Conservation (phyloP, 2,797 vertebrate genomes). For the Lutjanus campechanus region DNA sequence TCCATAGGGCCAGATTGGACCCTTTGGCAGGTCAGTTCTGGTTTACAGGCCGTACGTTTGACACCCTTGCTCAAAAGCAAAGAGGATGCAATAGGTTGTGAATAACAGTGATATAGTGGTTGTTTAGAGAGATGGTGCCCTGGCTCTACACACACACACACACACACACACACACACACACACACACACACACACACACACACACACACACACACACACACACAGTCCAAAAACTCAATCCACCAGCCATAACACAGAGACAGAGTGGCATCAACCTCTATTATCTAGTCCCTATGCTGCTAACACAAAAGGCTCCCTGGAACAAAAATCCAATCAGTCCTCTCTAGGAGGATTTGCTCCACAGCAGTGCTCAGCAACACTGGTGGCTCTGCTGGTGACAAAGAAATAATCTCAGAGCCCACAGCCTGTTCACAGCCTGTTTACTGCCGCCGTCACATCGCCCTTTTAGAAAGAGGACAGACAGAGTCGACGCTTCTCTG, state of each 20-base stretch:
- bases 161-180: constrained; percentile 40
- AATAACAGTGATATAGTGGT: constrained; percentile 43
- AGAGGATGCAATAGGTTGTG: constrained; percentile 27
- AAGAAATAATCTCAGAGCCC: constrained; percentile 85
- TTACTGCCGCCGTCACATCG: constrained; percentile 81
- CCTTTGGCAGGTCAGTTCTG: no score
- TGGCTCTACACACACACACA: constrained; percentile 20
- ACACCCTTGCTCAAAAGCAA: constrained; percentile 6
- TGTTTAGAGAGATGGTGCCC: constrained; percentile 42
- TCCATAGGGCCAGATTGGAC: no score
- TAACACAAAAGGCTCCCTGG: constrained; percentile 87
- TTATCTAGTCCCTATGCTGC: constrained; percentile 85
- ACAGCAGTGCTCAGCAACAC: constrained; percentile 84
- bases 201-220: constrained; percentile 51
- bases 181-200: constrained; percentile 52
- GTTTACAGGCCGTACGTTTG: no score
- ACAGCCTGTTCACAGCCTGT: constrained; percentile 84
- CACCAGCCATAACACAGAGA: constrained; percentile 80
- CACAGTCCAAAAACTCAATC: constrained; percentile 75
- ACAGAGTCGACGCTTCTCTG: constrained; percentile 74
- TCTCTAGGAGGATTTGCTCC: constrained; percentile 86
- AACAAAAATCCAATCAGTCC: constrained; percentile 87
- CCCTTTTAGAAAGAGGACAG: constrained; percentile 78
- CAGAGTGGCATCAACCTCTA: constrained; percentile 84
- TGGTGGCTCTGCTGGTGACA: constrained; percentile 84